Evolutionary conservation across 2,113 vertebrate species (phyloP), one percentile per base, ranked within the genome.

Genomic region (Microcebus lehilahytsara): DNA sequence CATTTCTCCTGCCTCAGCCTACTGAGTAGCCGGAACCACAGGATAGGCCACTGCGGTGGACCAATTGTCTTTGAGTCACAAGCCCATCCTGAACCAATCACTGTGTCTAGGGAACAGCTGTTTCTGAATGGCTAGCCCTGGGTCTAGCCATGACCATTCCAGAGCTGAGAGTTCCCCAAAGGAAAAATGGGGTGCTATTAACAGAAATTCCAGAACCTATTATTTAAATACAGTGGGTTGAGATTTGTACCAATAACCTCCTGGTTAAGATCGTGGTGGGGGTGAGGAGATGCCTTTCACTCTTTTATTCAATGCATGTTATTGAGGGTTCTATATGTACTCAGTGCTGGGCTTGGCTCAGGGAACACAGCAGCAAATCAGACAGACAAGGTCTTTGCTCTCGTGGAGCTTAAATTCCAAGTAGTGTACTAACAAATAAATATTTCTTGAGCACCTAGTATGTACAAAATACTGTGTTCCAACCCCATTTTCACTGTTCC

Each of bases 131-230:
- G 92, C 46, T 69, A 81, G 17, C 19, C 46, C 30, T 66, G 20
- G 32, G 42, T 89, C 90, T 46, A 46, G 46, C 81, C 62, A 27
- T 64, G 27, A 64, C 62, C 62, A 30, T 64, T 30, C 62, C 23
- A 64, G 62, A 64, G 25, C 11, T 64, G 25, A 64, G 62, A n/a
- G 56, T 42, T 67, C 53, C 25, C 46, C 53, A 62, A 71, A 87
- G 74, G 60, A 79, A 95, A 88, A 88, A 17, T 53, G n/a, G 64
- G 78, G 3, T 30, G 37, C 17, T 84, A n/a, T 72, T 91, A 75
- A 94, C 51, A 46, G 84, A 86, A 34, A 89, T 90, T 92, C 40
- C 40, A 95, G 77, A 88, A 86, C 25, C 77, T 93, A 84, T 17
- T 91, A 9, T 64, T 88, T 80, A 91, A 60, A 72, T 93, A 80